Conservation (phyloP, 2,113 vertebrate genomes). For the Sylvietta virens region DNA sequence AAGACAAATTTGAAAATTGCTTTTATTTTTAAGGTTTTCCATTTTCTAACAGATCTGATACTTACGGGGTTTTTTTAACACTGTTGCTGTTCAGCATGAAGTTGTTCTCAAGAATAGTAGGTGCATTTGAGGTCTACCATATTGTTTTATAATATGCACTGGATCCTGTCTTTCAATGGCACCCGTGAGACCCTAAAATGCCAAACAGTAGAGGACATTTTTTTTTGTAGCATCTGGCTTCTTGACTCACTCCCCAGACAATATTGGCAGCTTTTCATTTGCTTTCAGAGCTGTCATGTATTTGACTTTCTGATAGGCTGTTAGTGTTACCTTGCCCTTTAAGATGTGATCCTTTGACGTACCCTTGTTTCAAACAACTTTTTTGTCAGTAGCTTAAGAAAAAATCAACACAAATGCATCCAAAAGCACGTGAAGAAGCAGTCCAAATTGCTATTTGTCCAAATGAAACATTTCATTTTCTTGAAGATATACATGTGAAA, state of each 20-base stretch:
- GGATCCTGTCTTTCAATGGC: slow-evolving; percentile 1
- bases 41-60: not conserved
- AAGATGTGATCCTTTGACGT: not conserved
- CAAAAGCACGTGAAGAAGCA: not conserved
- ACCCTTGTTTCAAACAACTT: not conserved
- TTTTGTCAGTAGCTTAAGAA: not conserved
- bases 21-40: not conserved
- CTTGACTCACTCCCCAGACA: slow-evolving; percentile 29
- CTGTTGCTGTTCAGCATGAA: not conserved
- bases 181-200: not conserved
- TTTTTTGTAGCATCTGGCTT: slow-evolving; percentile 24
- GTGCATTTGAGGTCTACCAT: not conserved
- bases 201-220: not conserved
- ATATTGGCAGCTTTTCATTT: slow-evolving; percentile 24
- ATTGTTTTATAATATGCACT: not conserved
- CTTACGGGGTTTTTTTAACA: not conserved
- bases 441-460: not conserved
- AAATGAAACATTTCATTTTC: not conserved
- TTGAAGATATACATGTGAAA: not conserved
- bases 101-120: not conserved
- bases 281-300: not conserved
- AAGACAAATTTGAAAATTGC: not conserved
- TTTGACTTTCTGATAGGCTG: not conserved
- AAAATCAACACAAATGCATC: not conserved
- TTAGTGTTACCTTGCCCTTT: not conserved